These are phyloP conservation scores for Macrotus californicus DNA, from an alignment of 2,113 vertebrate species.

Conservation along the genomic window DNA sequence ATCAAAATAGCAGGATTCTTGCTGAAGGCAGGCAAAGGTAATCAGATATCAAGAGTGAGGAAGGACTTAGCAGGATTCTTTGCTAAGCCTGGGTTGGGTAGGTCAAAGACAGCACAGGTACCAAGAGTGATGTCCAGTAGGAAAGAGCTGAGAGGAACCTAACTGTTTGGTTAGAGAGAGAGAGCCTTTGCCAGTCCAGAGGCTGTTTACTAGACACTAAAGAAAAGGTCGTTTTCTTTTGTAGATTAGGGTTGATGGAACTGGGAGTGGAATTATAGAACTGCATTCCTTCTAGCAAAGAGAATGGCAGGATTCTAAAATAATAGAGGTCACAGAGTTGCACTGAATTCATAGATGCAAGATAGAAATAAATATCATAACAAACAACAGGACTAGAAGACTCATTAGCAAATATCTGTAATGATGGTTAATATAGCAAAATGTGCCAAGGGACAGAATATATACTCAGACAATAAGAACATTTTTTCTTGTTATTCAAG, in stretches of 20 bases:
- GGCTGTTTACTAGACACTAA: not conserved
- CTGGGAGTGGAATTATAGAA: not conserved
- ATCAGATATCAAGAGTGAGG: not conserved
- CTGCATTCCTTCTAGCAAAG: not conserved
- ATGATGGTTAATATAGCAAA: not conserved
- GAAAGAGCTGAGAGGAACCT: not conserved
- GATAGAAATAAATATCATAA: not conserved
- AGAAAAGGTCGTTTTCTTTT: not conserved
- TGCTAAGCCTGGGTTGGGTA: not conserved
- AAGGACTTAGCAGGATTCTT: not conserved
- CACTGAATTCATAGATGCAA: not conserved
- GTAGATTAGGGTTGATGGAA: not conserved
- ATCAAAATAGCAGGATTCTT: not conserved
- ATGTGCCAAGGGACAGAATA: not conserved
- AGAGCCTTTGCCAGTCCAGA: not conserved
- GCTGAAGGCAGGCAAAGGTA: not conserved
- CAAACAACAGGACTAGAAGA: not conserved
- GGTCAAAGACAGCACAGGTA: not conserved
- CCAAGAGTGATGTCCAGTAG: not conserved
- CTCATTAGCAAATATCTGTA: not conserved
- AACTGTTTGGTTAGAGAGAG: not conserved
- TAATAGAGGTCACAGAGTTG: not conserved
- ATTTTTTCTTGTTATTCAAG: not conserved
- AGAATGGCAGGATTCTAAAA: not conserved
- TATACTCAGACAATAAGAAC: not conserved